Conservation (phyloP, 2,113 vertebrate species). For the Cervus canadensis region DNA sequence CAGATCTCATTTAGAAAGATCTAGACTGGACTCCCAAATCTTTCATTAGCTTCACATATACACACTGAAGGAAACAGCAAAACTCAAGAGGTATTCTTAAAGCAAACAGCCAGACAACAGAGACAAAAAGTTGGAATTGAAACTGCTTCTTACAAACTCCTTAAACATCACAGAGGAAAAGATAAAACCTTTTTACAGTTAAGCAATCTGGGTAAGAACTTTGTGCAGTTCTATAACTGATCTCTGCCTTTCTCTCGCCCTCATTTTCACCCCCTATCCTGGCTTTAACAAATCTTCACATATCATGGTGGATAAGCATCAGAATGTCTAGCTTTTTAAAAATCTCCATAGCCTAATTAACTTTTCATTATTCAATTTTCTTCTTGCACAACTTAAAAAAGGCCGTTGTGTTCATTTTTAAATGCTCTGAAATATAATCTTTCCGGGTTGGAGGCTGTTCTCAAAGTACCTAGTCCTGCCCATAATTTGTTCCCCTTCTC, state of each 20-base stretch:
- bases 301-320: conserved; percentile 57
- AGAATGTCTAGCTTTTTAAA: conserved; percentile 59
- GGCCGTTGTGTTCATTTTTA: conserved; percentile 53
- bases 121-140: not conserved
- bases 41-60: conserved; percentile 5
- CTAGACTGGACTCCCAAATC: not conserved
- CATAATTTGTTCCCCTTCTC: conserved; percentile 37
- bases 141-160: conserved; percentile 4
- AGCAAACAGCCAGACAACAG: not conserved
- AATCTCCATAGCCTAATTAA: conserved; percentile 56
- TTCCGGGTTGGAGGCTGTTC: conserved; percentile 13
- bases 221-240: not conserved
- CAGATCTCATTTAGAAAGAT: not conserved
- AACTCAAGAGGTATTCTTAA: not conserved
- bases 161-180: not conserved
- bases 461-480: conserved; percentile 38
- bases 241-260: not conserved
- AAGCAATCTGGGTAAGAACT: not conserved
- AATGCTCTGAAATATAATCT: conserved; percentile 41
- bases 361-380: conserved; percentile 67
- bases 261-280: not conserved
- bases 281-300: conserved; percentile 24
- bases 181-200: conserved; percentile 9
- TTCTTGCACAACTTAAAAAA: conserved; percentile 39
- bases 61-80: not conserved